Percentiles rank a stretch among this genome's conserved stretches.
phyloP scores from a whole-genome alignment of 2,888 invertebrate species.

The Tenthredo mesomela region DNA sequence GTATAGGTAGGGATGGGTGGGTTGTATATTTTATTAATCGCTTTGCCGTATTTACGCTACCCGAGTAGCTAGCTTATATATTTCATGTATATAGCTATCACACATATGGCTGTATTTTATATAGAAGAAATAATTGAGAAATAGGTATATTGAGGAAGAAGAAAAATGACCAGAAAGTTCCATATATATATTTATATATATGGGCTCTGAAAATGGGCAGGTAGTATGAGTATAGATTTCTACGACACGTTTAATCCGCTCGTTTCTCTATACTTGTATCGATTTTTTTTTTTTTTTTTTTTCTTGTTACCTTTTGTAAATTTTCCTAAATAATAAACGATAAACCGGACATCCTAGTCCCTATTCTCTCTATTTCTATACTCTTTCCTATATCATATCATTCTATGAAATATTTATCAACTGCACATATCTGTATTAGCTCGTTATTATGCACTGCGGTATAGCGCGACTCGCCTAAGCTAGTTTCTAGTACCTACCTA shows the following conservation, averaged over 20 bases:
- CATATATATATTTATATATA: too few relatives aligned
- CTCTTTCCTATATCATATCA: background rate
- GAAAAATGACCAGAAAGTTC: background rate
- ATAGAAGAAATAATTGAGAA: background rate
- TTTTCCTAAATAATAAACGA: background rate
- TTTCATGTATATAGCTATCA: background rate
- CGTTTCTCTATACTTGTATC: background rate
- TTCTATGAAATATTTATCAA: conserved; percentile 15
- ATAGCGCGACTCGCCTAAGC: background rate
- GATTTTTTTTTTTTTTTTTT: background rate
- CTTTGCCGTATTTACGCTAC: background rate
- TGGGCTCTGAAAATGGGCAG: background rate
- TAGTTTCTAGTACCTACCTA: background rate
- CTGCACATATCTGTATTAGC: conserved; percentile 16
- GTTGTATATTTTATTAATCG: conserved; percentile 22
- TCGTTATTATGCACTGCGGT: conserved; percentile 19
- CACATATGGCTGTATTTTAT: background rate
- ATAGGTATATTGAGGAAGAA: background rate
- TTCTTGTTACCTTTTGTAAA: background rate
- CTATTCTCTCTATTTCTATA: background rate
- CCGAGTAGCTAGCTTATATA: background rate
- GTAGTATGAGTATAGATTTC: too few relatives aligned
- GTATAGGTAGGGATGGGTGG: background rate
- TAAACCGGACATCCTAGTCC: background rate
- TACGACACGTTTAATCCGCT: too few relatives aligned